A percentile compares a stretch with the other conserved stretches of the same genome.
Evolutionary conservation across 2,113 vertebrate genomes (phyloP).

Genomic region (Hypocryptadius cinnamomeus): DNA sequence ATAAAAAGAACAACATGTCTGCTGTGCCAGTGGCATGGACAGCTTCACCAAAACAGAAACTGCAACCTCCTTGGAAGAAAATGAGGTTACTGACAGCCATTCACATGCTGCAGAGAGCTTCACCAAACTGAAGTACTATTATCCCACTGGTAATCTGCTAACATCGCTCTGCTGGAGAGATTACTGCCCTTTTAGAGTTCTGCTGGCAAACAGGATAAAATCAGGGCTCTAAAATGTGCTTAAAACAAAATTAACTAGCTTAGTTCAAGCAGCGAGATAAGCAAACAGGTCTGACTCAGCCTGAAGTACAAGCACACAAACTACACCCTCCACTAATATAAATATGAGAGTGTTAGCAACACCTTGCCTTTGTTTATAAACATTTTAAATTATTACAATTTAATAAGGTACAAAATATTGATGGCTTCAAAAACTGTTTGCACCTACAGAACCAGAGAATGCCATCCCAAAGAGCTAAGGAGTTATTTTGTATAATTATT

Average conservation of each 20-base stretch:
- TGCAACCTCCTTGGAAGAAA: neutral
- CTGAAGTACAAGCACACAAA: neutral
- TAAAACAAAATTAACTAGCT: conserved; percentile 27
- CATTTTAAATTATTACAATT: neutral
- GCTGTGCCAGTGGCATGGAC: neutral
- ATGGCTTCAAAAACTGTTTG: neutral
- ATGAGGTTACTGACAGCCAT: neutral
- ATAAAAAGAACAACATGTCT: neutral
- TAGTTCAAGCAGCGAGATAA: neutral
- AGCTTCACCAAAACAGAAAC: neutral
- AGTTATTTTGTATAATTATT: neutral
- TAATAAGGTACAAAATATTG: neutral
- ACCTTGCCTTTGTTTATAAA: neutral
- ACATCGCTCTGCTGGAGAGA: neutral
- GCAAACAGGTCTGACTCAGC: neutral
- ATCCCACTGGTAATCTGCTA: neutral
- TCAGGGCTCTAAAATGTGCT: neutral
- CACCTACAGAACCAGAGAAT: neutral
- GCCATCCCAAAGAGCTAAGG: neutral
- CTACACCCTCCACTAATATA: neutral
- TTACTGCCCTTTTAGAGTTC: neutral
- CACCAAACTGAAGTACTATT: neutral
- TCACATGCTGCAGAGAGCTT: neutral
- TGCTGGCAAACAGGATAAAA: neutral
- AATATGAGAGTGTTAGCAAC: neutral